Conservation (phyloP, 2,888 invertebrate species). For the Serripes groenlandicus region DNA sequence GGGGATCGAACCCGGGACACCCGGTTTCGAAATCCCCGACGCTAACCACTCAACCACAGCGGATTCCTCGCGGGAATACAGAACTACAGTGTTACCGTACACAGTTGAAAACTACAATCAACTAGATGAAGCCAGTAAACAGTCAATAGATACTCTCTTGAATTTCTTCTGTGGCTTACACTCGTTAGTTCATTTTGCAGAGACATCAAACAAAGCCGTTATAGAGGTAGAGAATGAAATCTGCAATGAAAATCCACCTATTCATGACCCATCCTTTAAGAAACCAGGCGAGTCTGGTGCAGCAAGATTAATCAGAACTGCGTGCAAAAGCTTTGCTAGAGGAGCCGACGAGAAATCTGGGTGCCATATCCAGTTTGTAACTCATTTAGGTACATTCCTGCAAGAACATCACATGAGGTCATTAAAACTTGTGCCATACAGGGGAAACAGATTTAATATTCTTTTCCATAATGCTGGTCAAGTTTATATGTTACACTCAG, state of each 20-base stretch:
- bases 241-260: conserved; percentile 30
- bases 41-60: too few species aligned
- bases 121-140: too few species aligned
- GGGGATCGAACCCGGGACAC: too few species aligned
- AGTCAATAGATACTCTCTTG: conserved; percentile 14
- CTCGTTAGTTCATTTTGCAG: conserved; percentile 30
- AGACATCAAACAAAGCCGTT: conserved; percentile 26
- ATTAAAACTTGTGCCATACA: conserved; percentile 35
- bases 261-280: conserved; percentile 44
- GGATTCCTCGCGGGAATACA: too few species aligned
- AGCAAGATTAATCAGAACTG: conserved; percentile 30
- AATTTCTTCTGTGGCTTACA: conserved; percentile 46
- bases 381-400: conserved; percentile 38
- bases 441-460: conserved; percentile 56
- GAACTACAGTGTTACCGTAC: too few species aligned
- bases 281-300: conserved; percentile 30
- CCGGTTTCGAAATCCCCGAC: too few species aligned
- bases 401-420: conserved; percentile 24
- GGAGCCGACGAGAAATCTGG: conserved; percentile 55
- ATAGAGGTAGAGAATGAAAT: conserved; percentile 21
- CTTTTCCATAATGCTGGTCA: conserved; percentile 45
- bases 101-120: too few species aligned
- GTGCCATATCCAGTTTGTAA: conserved; percentile 29
- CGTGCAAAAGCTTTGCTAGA: conserved; percentile 39
- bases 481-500: conserved; percentile 28